Conservation (phyloP, 2,113 vertebrate genomes). For the Felis chaus region DNA sequence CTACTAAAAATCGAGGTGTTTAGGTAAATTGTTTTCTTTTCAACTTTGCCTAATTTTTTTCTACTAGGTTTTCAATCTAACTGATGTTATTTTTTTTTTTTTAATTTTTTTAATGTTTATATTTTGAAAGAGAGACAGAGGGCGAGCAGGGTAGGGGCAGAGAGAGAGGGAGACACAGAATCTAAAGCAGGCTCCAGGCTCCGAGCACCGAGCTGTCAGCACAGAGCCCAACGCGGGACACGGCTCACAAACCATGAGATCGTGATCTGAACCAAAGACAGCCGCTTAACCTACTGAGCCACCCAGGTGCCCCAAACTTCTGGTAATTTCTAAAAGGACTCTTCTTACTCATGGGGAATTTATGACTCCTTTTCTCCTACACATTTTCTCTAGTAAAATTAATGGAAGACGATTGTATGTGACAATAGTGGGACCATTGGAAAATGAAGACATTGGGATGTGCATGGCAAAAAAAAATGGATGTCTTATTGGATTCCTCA, state of each 20-base stretch:
- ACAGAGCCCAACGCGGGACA: too few species aligned
- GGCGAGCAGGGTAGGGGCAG: too few species aligned
- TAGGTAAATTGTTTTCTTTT: not conserved
- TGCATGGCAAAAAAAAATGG: constrained; percentile 6
- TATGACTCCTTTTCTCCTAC: not conserved
- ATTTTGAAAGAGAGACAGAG: too few species aligned
- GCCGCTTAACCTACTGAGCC: too few species aligned
- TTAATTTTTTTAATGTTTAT: too few species aligned
- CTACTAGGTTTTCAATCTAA: not conserved
- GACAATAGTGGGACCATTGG: not conserved
- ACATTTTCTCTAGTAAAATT: not conserved
- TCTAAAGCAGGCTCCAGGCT: too few species aligned
- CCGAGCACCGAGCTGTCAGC: too few species aligned
- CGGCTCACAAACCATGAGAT: too few species aligned
- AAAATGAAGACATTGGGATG: not conserved
- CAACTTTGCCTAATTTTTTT: not conserved
- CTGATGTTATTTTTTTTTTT: constrained; percentile 17
- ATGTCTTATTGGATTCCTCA: not conserved
- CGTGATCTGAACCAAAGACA: too few species aligned
- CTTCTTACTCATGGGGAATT: not conserved
- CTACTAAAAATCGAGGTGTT: not conserved
- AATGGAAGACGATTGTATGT: not conserved
- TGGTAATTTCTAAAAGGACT: not conserved
- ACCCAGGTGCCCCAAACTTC: not conserved
- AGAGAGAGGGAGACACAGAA: too few species aligned